Evolutionary conservation across 2,888 invertebrate genomes (phyloP), one percentile per base, ranked within the genome.

Genomic region (Drosophila austrosaltans): DNA sequence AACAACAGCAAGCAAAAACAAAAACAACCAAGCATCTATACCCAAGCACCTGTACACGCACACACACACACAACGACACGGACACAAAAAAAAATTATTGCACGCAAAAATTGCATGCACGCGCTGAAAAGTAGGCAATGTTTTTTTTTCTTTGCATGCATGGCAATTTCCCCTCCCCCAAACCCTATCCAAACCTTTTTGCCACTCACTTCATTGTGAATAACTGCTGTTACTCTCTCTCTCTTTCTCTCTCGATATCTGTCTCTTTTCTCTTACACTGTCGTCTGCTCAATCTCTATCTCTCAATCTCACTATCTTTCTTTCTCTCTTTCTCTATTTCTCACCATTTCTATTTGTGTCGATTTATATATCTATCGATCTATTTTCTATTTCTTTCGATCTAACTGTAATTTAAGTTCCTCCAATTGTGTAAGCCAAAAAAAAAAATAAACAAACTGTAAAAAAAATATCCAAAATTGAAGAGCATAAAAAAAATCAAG

Each of bases 161-260:
- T 63, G 69, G 77, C 60, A 58, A 62, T 48, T 48, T 36, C 42
- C 63, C 22, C 6, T 30, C 56, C 48, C 57, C 36, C 8, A 4
- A 28, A 53, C 53, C 63, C 60, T 16, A 39, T 60, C 48, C 63
- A 53, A 28, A 6, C 53, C 28, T 5, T 12, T 10, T 25, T 28
- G 28, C 63, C 69, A 59, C 75, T 72, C 81, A 83, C 66, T 72
- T 85, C 86, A 82, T 76, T 85, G 84, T 85, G 88, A 81, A 88
- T 86, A 81, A 74, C 57, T 62, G 53, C 71, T 58, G 72, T 78
- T 72, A 69, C 72, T 71, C 74, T 76, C 70, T 72, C 71, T 75
- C 68, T 74, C 42, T 76, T 67, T 70, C 48, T 62, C 65, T 75
- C 20, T 74, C 16, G 63, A 22, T 73, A 63, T 63, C 16, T 60